Base-by-base conservation (phyloP, 1,140 invertebrate genomes). In the Cydia amplana region DNA sequence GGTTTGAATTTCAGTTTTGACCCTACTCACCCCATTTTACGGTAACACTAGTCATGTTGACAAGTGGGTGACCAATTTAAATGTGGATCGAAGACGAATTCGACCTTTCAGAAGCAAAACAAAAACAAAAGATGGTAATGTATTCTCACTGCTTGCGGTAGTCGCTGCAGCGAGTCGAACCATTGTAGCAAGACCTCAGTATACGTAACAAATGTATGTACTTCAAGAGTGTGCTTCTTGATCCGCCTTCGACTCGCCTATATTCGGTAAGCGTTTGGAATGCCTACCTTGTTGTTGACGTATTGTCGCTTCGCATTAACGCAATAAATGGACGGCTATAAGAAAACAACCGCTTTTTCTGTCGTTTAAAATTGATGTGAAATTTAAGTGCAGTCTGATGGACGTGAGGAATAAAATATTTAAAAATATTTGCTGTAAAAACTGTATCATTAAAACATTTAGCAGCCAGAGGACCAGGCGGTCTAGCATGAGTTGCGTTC, bases 11-110 rank as follows among this genome's bases (percentile, higher is more conserved):
- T n/a, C n/a, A n/a, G n/a, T n/a, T n/a, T n/a, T n/a, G n/a, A n/a
- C n/a, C n/a, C n/a, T n/a, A n/a, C n/a, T n/a, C n/a, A n/a, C n/a
- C n/a, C n/a, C n/a, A n/a, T n/a, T n/a, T n/a, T n/a, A n/a, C n/a
- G n/a, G n/a, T 23, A 55, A 18, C 51, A 18, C 51, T 7, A 20
- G 18, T 23, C 20, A 18, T 23, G 20, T 23, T 60, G 55, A 60
- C 55, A 60, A 60, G 55, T 60, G 55, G n/a, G 55, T 23, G 55
- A 60, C 55, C 55, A 60, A 60, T 60, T 23, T 10, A 23, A 60
- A 20, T 60, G 20, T 18, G 18, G n/a, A 60, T 60, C n/a, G 51
- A 60, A 60, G 18, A 23, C 20, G 55, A 23, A 60, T 23, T 9
- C 55, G 55, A 60, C 55, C 55, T 60, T 60, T 60, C 51, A 18